These are phyloP conservation scores for Parus major DNA, from an alignment of 2,113 vertebrate genomes.

Conservation along the genomic window DNA sequence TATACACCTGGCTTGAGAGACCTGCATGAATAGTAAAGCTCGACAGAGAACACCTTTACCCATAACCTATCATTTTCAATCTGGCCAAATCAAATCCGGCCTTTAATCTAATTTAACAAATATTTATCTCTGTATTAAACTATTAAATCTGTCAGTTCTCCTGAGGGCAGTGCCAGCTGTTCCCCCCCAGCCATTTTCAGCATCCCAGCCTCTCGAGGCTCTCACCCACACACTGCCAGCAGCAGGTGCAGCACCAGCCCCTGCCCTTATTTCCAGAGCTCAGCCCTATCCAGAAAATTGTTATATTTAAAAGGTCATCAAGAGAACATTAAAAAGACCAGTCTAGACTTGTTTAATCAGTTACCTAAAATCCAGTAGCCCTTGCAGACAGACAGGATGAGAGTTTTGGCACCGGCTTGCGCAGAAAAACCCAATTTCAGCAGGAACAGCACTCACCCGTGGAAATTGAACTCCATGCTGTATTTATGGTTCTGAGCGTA, in stretches of 20 bases:
- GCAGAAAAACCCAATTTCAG: background rate
- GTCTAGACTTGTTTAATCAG: background rate
- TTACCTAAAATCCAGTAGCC: background rate
- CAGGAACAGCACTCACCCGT: background rate
- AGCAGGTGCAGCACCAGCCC: background rate
- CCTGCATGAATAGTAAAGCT: background rate
- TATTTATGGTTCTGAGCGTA: background rate
- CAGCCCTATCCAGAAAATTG: background rate
- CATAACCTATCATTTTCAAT: background rate
- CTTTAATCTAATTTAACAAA: background rate
- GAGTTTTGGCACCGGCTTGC: background rate
- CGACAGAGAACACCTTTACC: background rate
- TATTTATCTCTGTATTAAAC: background rate
- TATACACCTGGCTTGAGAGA: background rate
- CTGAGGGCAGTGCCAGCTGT: background rate
- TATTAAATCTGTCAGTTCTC: background rate
- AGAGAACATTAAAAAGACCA: background rate
- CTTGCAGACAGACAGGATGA: background rate
- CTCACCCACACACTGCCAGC: accelerated
- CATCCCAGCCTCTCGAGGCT: background rate
- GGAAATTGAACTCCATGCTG: background rate
- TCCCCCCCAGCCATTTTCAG: background rate
- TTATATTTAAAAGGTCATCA: background rate
- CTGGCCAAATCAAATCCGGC: accelerated
- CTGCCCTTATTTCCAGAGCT: background rate